Conservation (phyloP, 1,140 invertebrate species). For the Hetaerina americana region DNA sequence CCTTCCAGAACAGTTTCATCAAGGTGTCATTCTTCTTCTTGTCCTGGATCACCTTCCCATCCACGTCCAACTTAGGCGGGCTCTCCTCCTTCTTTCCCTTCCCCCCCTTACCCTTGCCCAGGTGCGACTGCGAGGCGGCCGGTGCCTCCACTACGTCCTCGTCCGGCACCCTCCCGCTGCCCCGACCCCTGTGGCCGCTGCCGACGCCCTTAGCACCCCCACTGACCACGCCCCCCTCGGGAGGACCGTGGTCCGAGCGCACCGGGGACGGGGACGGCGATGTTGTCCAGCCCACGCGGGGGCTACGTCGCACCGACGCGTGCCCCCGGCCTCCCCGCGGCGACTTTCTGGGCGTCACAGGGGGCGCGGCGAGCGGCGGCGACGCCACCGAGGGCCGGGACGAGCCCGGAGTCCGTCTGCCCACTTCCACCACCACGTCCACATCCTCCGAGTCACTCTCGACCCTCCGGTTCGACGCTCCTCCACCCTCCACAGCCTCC, state of each 20-base stretch:
- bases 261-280: conserved; percentile 1
- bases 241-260: background rate
- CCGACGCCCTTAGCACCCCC: background rate
- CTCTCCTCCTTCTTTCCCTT: conserved; percentile 25
- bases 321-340: conserved; percentile 2
- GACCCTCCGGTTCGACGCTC: background rate
- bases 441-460: conserved; percentile 9
- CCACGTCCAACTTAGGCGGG: conserved; percentile 38
- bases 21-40: conserved; percentile 58
- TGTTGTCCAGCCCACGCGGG: background rate
- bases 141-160: background rate
- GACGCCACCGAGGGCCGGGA: background rate
- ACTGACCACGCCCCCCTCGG: conserved; percentile 1
- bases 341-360: conserved; percentile 7
- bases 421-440: background rate
- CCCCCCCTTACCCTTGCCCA: conserved; percentile 8
- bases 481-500: too few relatives aligned
- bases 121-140: background rate
- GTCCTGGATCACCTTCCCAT: conserved; percentile 42
- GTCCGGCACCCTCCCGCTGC: conserved; percentile 23
- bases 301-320: background rate
- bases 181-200: conserved; percentile 12
- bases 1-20: conserved; percentile 47
- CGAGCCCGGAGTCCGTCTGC: background rate
- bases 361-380: background rate